Evolutionary conservation across 2,888 invertebrate genomes (phyloP).

Genomic region (Acanthopleura granulata): DNA sequence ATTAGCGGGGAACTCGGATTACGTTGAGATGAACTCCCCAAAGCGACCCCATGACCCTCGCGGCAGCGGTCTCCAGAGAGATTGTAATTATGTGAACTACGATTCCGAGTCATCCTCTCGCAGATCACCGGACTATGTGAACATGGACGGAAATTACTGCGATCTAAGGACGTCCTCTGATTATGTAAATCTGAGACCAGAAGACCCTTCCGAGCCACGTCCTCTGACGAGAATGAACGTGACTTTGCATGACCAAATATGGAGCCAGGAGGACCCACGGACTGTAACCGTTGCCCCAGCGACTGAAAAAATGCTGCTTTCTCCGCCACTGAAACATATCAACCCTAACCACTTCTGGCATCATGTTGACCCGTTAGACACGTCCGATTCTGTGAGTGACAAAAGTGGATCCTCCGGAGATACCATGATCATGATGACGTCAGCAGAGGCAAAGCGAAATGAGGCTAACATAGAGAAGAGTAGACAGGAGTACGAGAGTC

Average conservation of each 20-base stretch:
- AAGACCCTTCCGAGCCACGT: background rate
- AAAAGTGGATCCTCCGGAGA: constrained; percentile 10
- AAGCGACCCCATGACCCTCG: background rate
- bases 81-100: constrained; percentile 6
- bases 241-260: constrained; percentile 15
- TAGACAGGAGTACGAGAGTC: background rate
- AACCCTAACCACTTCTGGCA: constrained; percentile 6
- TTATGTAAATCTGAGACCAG: constrained; percentile 11
- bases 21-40: constrained; percentile 2
- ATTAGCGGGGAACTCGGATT: constrained; percentile 3
- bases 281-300: background rate
- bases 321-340: constrained; percentile 10
- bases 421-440: constrained; percentile 19
- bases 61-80: background rate
- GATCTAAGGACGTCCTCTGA: background rate
- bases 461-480: constrained; percentile 3
- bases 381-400: constrained; percentile 4
- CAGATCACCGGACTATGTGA: constrained; percentile 8
- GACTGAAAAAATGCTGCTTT: background rate
- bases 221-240: constrained; percentile 14
- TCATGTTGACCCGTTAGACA: constrained; percentile 3
- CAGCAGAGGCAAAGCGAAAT: constrained; percentile 9
- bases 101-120: background rate
- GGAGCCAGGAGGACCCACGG: constrained; percentile 2
- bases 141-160: background rate